Base-by-base conservation (phyloP, 2,113 vertebrate species). In the Stigmatopora nigra region DNA sequence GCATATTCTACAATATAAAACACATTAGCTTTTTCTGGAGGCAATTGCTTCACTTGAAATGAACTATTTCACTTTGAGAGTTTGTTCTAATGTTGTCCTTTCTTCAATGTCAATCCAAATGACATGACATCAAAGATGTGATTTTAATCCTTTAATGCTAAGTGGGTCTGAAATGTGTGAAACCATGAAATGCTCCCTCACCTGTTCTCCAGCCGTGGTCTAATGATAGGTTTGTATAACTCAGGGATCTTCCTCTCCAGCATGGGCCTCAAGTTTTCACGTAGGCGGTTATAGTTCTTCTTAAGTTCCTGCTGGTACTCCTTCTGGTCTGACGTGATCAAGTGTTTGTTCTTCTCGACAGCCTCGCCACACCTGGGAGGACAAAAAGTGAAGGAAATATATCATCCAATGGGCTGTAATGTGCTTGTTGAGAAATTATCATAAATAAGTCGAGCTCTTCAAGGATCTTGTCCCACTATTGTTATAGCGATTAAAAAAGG, bases 211-310 rank as follows among this genome's bases (percentile, higher is more conserved):
- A 91, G 90, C 2, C 91, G 89, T 55, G 92, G 84, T 85, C 93
- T 93, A 84, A 95, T 86, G 48, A 97, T 80, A 38, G 94, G 93
- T 79, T 96, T 97, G 81, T 99, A 99, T 61, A 99, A 91, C 71
- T 99, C 95, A 1, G 97, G 96, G 51, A 99, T 99, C 82, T 97
- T 99, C 73, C 95, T 91, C 86, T 97, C 96, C 44, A 98, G 90
- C 95, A 99, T 99, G 3, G 97, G 97, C 78, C 96, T 90, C 70
- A 99, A 91, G 83, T 71, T 98, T 83, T 99, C 96, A 81, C 89
- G 93, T 69, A 99, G 89, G 47, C 90, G 94, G n/a, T 84, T 88
- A 7, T 98, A 98, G 89, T 99, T 99, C 84, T 96, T 98, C 83
- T 90, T 96, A 73, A 99, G 91, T 69, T 99, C 95, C 63, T 91